Base-by-base conservation (phyloP, 2,113 vertebrate genomes). In the Ceuthmochares aereus region DNA sequence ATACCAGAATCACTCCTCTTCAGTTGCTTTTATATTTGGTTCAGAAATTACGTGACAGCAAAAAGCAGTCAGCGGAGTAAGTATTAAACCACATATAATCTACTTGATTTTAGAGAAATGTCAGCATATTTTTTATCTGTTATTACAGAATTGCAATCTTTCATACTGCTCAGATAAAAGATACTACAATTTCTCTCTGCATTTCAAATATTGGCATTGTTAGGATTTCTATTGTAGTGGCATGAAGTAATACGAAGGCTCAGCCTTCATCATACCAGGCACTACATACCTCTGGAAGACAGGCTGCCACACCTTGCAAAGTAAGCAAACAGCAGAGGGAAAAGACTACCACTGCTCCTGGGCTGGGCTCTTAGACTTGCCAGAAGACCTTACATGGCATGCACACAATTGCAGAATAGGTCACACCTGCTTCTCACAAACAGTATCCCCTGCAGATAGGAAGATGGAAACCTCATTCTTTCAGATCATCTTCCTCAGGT, bases 1-100 rank as follows among this genome's bases (percentile, higher is more conserved):
- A 91, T 78, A 92, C 34, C 55, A 97, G 70, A 90, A 88, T 80
- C 75, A 78, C 30, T 89, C 49, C 62, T 92, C 55, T 93, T 91
- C 36, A 32, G 88, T 34, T 59, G 21, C 72, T 96, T 94, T 91
- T 92, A 17, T 56, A 93, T 87, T 86, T 97, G 96, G 81, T 84
- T 95, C 58, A 68, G 95, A 95, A 97, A 83, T 76, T 93, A 89
- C 30, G 32, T 63, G 81, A 96, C 88, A 95, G 93, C 77, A 97
- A 94, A 93, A 84, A 93, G 83, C 69, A 95, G 93, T 51, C 45
- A 91, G 75, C 69, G 81, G 42, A 90, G 84, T 81, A 96, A 89
- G 89, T 77, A 52, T 95, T 94, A 96, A 91, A 96, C 95, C 87
- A 90, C 70, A 80, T 51, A 93, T 92, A 89, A 96, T 93, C 89